A percentile compares a stretch with the other conserved stretches of the same genome.
phyloP scores from a whole-genome alignment of 2,797 vertebrate species.

The Macropus fuliginosus region DNA sequence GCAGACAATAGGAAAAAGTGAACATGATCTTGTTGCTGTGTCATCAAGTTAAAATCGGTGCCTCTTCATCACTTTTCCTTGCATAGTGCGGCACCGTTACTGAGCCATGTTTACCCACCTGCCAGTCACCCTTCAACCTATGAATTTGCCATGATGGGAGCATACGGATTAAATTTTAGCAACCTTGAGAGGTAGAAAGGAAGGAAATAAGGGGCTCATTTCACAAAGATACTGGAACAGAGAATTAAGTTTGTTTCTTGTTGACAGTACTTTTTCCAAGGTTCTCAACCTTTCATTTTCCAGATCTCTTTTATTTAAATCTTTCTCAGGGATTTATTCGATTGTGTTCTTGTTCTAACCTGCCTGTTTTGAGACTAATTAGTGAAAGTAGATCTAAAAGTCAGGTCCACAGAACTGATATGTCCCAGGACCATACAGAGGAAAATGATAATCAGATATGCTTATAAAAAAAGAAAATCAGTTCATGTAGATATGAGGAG shows the following conservation, averaged over 20 bases:
- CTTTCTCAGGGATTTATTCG: background rate
- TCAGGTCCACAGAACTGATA: background rate
- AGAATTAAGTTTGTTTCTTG: background rate
- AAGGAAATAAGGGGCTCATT: constrained; percentile 9
- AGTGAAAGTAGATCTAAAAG: background rate
- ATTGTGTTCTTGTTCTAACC: background rate
- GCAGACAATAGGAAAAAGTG: background rate
- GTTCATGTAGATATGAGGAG: background rate
- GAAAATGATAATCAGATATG: background rate
- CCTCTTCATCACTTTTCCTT: background rate
- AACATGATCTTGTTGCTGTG: background rate
- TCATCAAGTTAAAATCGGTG: background rate
- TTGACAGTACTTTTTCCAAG: background rate
- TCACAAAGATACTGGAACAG: background rate
- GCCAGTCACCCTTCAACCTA: background rate
- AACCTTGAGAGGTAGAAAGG: background rate
- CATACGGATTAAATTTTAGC: background rate
- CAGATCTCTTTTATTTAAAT: background rate
- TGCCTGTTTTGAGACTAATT: background rate
- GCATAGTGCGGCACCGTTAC: background rate
- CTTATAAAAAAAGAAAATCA: background rate
- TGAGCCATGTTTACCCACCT: background rate
- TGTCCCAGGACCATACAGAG: background rate
- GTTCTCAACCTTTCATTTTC: background rate
- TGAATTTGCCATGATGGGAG: background rate